Conservation (phyloP, 23 tunicate genomes). For the Trididemnum miniatum region DNA sequence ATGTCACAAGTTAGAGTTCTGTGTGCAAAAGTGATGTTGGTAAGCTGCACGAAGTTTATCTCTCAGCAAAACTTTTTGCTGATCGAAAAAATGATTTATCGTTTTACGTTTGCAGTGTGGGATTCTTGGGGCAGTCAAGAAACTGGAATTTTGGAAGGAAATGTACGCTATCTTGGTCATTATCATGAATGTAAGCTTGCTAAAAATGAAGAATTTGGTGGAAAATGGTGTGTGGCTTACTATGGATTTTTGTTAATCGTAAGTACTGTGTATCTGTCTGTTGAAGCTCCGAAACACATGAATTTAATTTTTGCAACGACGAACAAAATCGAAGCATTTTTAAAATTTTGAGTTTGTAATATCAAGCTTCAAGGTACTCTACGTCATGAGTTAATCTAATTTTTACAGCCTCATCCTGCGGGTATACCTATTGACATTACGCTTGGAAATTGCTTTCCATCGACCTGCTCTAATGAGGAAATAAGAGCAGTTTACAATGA, state of each 20-base stretch:
- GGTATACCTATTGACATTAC: conserved; percentile 54
- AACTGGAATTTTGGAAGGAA: conserved; percentile 69
- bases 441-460: conserved; percentile 60
- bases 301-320: too few species aligned
- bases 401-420: conserved; percentile 5
- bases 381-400: too few species aligned
- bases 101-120: conserved; percentile 52
- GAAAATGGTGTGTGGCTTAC: conserved; percentile 52
- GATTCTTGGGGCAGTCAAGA: conserved; percentile 65
- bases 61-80: too few species aligned
- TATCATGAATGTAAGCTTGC: conserved; percentile 67
- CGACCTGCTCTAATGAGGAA: conserved; percentile 10
- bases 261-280: too few species aligned
- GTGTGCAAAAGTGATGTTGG: too few species aligned
- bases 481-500: not conserved
- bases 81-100: too few species aligned
- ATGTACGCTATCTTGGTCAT: conserved; percentile 62
- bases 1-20: too few species aligned
- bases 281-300: too few species aligned
- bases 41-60: too few species aligned
- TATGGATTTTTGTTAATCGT: conserved; percentile 17
- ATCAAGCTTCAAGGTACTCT: too few species aligned
- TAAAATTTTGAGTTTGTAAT: too few species aligned
- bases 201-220: conserved; percentile 12
- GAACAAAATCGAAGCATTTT: too few species aligned